Evolutionary conservation across 2,797 vertebrate species (phyloP).

Genomic region (Gouania willdenowi): DNA sequence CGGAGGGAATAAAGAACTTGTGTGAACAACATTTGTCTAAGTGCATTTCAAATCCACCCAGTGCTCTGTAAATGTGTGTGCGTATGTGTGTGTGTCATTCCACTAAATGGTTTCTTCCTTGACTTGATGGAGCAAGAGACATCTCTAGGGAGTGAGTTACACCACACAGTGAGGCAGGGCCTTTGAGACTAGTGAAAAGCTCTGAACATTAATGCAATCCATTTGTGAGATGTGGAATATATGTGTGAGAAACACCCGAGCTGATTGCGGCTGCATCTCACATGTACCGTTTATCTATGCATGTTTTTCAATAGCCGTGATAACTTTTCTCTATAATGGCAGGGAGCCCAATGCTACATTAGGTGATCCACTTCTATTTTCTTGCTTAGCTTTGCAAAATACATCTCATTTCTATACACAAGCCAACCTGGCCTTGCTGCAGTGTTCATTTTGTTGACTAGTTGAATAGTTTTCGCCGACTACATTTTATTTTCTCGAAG

Average conservation of each 20-base stretch:
- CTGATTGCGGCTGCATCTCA: slow-evolving; percentile 21
- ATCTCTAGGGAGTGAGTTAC: slow-evolving; percentile 63
- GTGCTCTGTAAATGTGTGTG: slow-evolving; percentile 30
- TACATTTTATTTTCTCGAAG: no score
- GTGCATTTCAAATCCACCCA: slow-evolving; percentile 62
- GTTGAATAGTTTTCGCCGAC: no score
- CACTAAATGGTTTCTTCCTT: slow-evolving; percentile 72
- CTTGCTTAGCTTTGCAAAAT: slow-evolving; percentile 17
- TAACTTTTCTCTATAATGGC: slow-evolving; percentile 41
- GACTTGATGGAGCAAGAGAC: slow-evolving; percentile 69
- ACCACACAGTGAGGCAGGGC: slow-evolving; percentile 53
- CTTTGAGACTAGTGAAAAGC: slow-evolving; percentile 53
- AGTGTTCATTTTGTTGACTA: no score
- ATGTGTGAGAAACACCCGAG: slow-evolving; percentile 24
- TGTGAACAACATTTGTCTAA: slow-evolving; percentile 63
- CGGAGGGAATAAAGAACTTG: slow-evolving; percentile 47
- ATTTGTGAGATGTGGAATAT: slow-evolving; percentile 51
- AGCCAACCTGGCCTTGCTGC: slow-evolving; percentile 11
- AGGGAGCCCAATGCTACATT: slow-evolving; percentile 32
- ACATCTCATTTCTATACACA: slow-evolving; percentile 21
- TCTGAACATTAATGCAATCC: slow-evolving; percentile 60
- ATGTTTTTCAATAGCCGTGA: slow-evolving; percentile 44
- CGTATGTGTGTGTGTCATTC: slow-evolving; percentile 60
- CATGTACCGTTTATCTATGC: slow-evolving; percentile 7
- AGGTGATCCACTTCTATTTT: slow-evolving; percentile 44